Conservation (phyloP, 2,113 vertebrate genomes). For the Nothocercus julius region DNA sequence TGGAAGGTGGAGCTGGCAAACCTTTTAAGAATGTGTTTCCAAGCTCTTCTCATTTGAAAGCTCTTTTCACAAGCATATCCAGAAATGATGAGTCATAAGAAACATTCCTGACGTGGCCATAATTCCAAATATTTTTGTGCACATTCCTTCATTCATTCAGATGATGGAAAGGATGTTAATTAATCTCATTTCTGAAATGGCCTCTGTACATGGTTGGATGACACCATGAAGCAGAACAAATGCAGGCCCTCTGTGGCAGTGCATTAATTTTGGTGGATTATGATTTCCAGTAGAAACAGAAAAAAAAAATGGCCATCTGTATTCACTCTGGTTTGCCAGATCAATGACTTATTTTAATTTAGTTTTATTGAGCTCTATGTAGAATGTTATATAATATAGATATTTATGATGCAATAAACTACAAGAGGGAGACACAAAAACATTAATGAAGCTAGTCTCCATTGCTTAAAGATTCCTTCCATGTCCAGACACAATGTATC, state of each 20-base stretch:
- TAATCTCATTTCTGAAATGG: background rate
- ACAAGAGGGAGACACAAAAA: background rate
- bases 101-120: background rate
- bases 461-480: background rate
- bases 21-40: background rate
- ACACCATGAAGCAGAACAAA: background rate
- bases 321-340: background rate
- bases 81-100: background rate
- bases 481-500: background rate
- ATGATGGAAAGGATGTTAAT: background rate
- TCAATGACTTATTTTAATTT: background rate
- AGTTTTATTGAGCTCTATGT: background rate
- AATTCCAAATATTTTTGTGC: background rate
- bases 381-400: background rate
- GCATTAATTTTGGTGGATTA: background rate
- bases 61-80: background rate
- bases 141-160: background rate
- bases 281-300: background rate
- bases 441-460: background rate
- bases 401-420: conserved; percentile 23
- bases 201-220: background rate
- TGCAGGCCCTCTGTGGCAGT: background rate
- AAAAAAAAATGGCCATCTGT: background rate
- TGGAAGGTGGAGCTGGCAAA: background rate
- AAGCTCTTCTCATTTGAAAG: background rate